Evolutionary conservation across 35 echinoderm and acorn worm species (phyloP).

Genomic region (Ophioderma brevispina): DNA sequence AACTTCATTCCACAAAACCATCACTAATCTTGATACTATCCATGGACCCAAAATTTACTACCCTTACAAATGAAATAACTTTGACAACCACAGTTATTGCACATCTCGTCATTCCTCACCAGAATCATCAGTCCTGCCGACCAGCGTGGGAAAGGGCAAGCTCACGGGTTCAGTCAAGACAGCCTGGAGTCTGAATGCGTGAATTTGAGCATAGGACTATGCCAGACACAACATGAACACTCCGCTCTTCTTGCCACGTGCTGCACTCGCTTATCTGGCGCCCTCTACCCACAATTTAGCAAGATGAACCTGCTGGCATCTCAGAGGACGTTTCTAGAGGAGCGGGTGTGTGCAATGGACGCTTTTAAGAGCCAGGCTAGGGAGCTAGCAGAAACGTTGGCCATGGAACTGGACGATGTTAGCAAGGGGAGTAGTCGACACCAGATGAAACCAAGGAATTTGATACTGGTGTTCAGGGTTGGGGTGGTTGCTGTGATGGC

Average conservation of each 20-base stretch:
- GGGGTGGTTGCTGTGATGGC: constrained; percentile 77
- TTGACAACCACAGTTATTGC: too few species aligned
- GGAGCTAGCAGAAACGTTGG: constrained; percentile 67
- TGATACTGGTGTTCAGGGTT: constrained; percentile 63
- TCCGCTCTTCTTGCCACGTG: constrained; percentile 60
- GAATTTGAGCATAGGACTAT: constrained; percentile 27
- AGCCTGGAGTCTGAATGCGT: constrained; percentile 63
- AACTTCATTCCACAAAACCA: too few species aligned
- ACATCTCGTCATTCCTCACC: too few species aligned
- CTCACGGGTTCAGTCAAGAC: constrained; percentile 49
- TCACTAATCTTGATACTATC: too few species aligned
- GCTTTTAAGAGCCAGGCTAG: constrained; percentile 59
- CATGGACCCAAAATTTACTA: too few species aligned
- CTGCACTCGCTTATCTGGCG: constrained; percentile 61
- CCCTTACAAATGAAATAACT: too few species aligned
- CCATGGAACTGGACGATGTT: constrained; percentile 44
- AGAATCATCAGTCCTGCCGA: constrained; percentile 87
- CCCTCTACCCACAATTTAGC: constrained; percentile 54
- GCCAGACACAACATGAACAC: constrained; percentile 19
- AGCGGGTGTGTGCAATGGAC: constrained; percentile 42
- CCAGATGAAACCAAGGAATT: constrained; percentile 23
- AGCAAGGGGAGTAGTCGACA: not conserved
- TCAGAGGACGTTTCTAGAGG: constrained; percentile 67
- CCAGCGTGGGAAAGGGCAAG: constrained; percentile 69
- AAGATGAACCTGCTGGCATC: constrained; percentile 50